Base-by-base conservation (phyloP, 35 echinoderm and acorn worm species). In the Stichopus chloronotus region DNA sequence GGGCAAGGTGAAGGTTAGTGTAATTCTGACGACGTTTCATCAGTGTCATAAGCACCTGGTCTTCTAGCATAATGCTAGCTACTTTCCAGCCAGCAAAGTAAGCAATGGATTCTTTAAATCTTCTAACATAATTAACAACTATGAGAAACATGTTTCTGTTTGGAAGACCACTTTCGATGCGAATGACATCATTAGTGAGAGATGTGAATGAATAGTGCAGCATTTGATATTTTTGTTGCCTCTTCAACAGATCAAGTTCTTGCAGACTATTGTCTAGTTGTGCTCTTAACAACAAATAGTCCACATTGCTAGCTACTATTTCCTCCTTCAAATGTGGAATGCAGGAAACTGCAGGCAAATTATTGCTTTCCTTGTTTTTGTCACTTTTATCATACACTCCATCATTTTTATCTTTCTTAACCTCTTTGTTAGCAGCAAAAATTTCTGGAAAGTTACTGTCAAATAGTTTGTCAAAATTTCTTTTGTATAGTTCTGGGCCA, bases 71-170 rank as follows among this genome's bases (percentile, higher is more conserved):
- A 4, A 52, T 6, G 4, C 12, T 56, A 52, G 4, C 81, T 16
- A 84, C 25, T 53, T 52, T 84, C 30, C 72, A 84, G 5, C 81
- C 7, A 21, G 8, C 55, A 84, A 84, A 84, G 81, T 84, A 84
- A 9, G 53, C 81, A 84, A 84, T 84, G 8, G 19, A 84, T 21
- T 17, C 30, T 57, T 84, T 4, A 86, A 56, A 86, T 57, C n/a
- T 78, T 78, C 52, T 78, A 43, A 78, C 17, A 21, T 78, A 78
- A 1, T 23, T 7, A 78, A 78, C 76, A 21, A 78, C 76, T 21
- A 21, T 78, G 76, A 78, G 76, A 25, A 21, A 78, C n/a, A 78
- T 78, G 19, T 78, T 43, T 78, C 52, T 78, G 76, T 78, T 21
- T 78, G 76, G 76, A 21, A 22, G 76, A 21, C 76, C 76, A 78